Evolutionary conservation across 2,888 invertebrate species (phyloP).

Genomic region (Ypsolopha sequella): DNA sequence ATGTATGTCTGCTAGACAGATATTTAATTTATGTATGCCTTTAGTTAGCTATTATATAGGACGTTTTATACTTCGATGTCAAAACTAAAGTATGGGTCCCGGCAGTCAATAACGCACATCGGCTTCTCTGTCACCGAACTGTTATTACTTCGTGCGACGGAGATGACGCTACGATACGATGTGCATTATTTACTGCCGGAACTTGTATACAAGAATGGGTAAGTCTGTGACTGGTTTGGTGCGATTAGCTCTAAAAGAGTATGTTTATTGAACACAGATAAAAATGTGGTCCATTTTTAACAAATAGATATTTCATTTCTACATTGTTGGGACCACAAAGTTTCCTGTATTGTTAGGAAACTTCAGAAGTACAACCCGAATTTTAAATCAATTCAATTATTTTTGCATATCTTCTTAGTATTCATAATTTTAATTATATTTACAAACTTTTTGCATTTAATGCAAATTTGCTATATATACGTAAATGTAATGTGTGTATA

Average conservation of each 20-base stretch:
- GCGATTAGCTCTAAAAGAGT: neutral
- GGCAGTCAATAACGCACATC: too few species aligned
- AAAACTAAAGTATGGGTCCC: too few species aligned
- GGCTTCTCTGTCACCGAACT: too few species aligned
- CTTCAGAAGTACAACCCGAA: slow-evolving; percentile 3
- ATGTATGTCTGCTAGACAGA: too few species aligned
- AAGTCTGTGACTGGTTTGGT: slow-evolving; percentile 1
- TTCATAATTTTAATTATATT: neutral
- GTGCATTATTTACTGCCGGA: too few species aligned
- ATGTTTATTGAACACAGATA: neutral
- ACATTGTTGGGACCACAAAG: slow-evolving; percentile 24
- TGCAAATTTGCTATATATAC: slow-evolving; percentile 46
- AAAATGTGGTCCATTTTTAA: neutral
- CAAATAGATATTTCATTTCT: neutral
- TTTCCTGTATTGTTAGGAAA: neutral
- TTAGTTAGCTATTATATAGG: too few species aligned
- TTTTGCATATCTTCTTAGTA: slow-evolving; percentile 44
- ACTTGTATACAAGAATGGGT: too few species aligned
- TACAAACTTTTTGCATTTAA: slow-evolving; percentile 32
- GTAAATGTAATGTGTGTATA: slow-evolving; percentile 28
- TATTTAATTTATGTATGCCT: too few species aligned
- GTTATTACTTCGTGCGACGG: too few species aligned
- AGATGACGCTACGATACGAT: too few species aligned
- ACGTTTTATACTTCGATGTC: too few species aligned
- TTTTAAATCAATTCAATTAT: slow-evolving; percentile 37